Evolutionary conservation across 2,113 vertebrate genomes (phyloP).

Genomic region (Zingel zingel): DNA sequence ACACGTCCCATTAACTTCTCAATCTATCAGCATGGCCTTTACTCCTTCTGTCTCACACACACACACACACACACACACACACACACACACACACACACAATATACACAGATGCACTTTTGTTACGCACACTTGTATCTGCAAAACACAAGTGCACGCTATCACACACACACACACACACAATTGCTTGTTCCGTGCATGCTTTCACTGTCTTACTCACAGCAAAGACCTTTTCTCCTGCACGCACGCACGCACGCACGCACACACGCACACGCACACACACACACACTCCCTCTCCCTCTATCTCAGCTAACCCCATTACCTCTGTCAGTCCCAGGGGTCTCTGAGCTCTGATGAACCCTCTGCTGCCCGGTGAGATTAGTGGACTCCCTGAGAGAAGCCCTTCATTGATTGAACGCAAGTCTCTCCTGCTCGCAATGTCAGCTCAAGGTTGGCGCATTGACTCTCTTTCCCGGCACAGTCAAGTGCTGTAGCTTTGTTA

Average conservation of each 20-base stretch:
- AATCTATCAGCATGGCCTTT: conserved; percentile 66
- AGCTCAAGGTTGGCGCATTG: conserved; percentile 74
- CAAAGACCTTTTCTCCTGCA: conserved; percentile 5
- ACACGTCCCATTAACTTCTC: conserved; percentile 80
- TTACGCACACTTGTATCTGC: conserved; percentile 23
- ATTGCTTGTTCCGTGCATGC: conserved; percentile 21
- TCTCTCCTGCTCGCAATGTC: conserved; percentile 75
- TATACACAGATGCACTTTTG: conserved; percentile 8
- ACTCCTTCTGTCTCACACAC: conserved; percentile 37
- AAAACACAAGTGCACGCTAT: conserved; percentile 33
- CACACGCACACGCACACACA: conserved; percentile 1
- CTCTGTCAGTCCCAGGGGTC: conserved; percentile 74
- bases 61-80: background rate
- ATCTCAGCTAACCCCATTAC: conserved; percentile 75
- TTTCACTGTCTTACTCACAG: background rate
- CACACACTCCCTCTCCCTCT: background rate
- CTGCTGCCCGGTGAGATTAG: conserved; percentile 80
- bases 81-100: too few relatives aligned
- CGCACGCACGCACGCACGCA: conserved; percentile 11
- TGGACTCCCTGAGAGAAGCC: conserved; percentile 82
- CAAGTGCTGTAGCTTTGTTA: conserved; percentile 55
- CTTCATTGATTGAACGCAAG: conserved; percentile 76
- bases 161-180: too few relatives aligned
- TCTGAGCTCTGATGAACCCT: conserved; percentile 76
- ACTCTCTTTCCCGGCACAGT: conserved; percentile 36